Evolutionary conservation across 2,797 vertebrate species (phyloP), one percentile per base, ranked within the genome.

Genomic region (Pelobates cultripes): DNA sequence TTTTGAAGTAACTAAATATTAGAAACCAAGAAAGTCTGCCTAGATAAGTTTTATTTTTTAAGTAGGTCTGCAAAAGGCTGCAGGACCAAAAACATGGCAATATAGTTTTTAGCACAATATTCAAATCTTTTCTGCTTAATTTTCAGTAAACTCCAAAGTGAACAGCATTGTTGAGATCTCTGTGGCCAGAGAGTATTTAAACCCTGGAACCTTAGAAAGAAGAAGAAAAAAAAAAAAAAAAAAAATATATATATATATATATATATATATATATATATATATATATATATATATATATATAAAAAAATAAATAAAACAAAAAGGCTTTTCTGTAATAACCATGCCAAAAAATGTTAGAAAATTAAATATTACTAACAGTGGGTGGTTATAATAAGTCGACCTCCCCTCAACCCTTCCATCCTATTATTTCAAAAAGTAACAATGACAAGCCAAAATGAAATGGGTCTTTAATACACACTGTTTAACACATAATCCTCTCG

Each of bases 361-460:
- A 47, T 75, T 4, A 51, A 73, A 73, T 43, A 51, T 60, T 61
- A 17, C 47, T 47, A 70, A 14, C 43, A 68, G 61, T 57, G 51
- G 76, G 70, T 28, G 13, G 43, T 73, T 64, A 43, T 61, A 61
- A 71, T 74, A 14, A 51, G 61, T 28, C 6, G 53, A 73, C 4
- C 12, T 42, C 44, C 74, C 43, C n/a, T 43, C 45, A 53, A 64
- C 70, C 64, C 28, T 66, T 78, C 42, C 17, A 63, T 47, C 47
- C 43, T 44, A 70, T 71, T 17, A 70, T 44, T 40, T 55, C 53
- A 79, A n/a, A 74, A 73, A 60, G 68, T 74, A 78, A 79, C 78
- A 67, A 79, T 75, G 72, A 72, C 77, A 75, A 79, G 77, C 67
- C n/a, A 79, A 55, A 64, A 75, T 75, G 5, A 79, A 84, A 78